phyloP scores from a whole-genome alignment of 1,140 invertebrate genomes.

The Macrobrachium nipponense region DNA sequence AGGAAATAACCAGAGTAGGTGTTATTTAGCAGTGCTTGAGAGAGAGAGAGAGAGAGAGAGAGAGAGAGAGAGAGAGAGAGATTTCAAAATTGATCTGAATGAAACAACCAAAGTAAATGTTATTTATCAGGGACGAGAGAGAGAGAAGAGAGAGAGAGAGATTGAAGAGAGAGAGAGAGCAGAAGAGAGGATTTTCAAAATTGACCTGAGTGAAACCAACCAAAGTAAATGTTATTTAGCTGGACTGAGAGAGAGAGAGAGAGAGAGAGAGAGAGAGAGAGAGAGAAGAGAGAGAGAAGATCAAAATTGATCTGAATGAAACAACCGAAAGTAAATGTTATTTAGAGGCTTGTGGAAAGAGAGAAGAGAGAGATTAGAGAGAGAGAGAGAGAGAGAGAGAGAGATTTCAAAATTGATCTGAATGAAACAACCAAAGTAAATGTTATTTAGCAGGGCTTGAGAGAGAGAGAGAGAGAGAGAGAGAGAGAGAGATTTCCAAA shows the following conservation, averaged over 20 bases:
- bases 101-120: not conserved
- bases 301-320: no score
- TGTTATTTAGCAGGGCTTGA: no score
- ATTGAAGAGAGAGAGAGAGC: no score
- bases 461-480: conserved; percentile 15
- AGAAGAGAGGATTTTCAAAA: not conserved
- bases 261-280: not conserved
- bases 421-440: no score
- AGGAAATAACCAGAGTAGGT: no score
- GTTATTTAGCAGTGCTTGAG: no score
- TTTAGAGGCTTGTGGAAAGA: not conserved
- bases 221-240: no score
- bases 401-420: no score
- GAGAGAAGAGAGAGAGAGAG: not conserved
- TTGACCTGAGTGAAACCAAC: no score
- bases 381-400: not conserved
- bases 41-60: not conserved
- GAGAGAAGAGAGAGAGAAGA: not conserved
- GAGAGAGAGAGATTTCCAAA: not conserved
- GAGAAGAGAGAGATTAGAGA: not conserved
- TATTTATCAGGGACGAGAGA: not conserved
- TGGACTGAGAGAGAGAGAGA: not conserved
- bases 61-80: not conserved
- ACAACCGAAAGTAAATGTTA: not conserved
- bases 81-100: not conserved